Conservation (phyloP, 2,888 invertebrate species). For the Caenorhabditis panamensis region DNA sequence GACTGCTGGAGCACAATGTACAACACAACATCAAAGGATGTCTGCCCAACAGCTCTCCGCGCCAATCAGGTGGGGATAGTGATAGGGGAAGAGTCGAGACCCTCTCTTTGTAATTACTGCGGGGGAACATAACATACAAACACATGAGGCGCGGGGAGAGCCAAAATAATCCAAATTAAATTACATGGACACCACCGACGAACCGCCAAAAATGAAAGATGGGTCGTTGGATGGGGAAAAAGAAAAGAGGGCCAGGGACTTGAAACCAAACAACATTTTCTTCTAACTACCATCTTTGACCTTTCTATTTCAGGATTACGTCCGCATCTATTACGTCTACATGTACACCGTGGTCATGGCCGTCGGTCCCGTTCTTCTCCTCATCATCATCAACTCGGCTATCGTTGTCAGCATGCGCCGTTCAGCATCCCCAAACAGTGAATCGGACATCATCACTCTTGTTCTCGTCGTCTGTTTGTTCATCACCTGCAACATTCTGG, state of each 20-base stretch:
- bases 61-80: slow-evolving; percentile 67
- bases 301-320: slow-evolving; percentile 67
- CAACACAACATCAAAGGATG: slow-evolving; percentile 73
- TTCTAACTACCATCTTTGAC: neutral
- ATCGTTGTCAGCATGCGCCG: slow-evolving; percentile 73
- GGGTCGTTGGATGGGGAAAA: neutral
- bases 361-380: slow-evolving; percentile 75
- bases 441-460: slow-evolving; percentile 77
- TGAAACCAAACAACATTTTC: neutral
- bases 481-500: slow-evolving; percentile 78
- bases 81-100: neutral
- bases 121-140: slow-evolving; percentile 5
- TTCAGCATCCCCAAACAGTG: slow-evolving; percentile 47
- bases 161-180: slow-evolving; percentile 36
- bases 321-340: slow-evolving; percentile 76
- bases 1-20: slow-evolving; percentile 77
- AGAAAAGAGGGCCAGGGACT: neutral
- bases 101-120: slow-evolving; percentile 11
- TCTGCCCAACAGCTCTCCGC: slow-evolving; percentile 78
- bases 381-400: slow-evolving; percentile 74
- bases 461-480: slow-evolving; percentile 79
- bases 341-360: slow-evolving; percentile 79
- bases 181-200: slow-evolving; percentile 18
- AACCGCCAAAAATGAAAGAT: slow-evolving; percentile 12
- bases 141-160: slow-evolving; percentile 8